phyloP scores from a whole-genome alignment of 2,888 invertebrate species.

The Polyommatus icarus region DNA sequence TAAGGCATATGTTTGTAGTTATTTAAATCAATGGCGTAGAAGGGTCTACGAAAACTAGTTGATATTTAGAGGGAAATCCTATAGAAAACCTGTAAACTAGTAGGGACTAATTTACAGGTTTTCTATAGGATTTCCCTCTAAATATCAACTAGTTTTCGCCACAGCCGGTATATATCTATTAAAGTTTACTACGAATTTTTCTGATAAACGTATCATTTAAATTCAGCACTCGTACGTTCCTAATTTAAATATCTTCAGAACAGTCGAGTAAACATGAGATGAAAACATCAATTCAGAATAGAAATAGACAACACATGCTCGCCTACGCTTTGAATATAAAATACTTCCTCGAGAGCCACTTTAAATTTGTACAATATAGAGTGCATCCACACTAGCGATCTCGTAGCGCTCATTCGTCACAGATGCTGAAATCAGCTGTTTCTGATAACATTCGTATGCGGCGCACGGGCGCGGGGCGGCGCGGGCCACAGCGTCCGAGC shows the following conservation, averaged over 20 bases:
- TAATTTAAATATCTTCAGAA: slow-evolving; percentile 10
- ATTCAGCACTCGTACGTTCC: background rate
- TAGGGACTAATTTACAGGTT: background rate
- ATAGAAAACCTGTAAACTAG: no score
- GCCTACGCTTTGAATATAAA: slow-evolving; percentile 27
- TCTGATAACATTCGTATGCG: slow-evolving; percentile 41
- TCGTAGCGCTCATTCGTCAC: slow-evolving; percentile 40
- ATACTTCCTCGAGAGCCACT: slow-evolving; percentile 25
- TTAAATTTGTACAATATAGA: slow-evolving; percentile 31
- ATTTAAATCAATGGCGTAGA: background rate
- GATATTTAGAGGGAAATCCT: no score
- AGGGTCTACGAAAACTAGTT: no score
- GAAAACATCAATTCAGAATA: slow-evolving; percentile 18
- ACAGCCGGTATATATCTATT: background rate
- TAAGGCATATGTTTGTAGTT: background rate
- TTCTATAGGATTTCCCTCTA: background rate
- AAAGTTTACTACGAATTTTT: background rate
- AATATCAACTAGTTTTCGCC: background rate
- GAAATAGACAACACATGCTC: slow-evolving; percentile 22
- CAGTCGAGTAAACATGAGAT: background rate
- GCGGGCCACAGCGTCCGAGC: slow-evolving; percentile 34
- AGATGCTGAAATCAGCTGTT: slow-evolving; percentile 40
- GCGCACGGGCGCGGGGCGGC: slow-evolving; percentile 38
- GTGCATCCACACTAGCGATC: slow-evolving; percentile 27
- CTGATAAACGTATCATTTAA: background rate